Base-by-base conservation (phyloP, 2,888 invertebrate species). In the Parnassius apollo region DNA sequence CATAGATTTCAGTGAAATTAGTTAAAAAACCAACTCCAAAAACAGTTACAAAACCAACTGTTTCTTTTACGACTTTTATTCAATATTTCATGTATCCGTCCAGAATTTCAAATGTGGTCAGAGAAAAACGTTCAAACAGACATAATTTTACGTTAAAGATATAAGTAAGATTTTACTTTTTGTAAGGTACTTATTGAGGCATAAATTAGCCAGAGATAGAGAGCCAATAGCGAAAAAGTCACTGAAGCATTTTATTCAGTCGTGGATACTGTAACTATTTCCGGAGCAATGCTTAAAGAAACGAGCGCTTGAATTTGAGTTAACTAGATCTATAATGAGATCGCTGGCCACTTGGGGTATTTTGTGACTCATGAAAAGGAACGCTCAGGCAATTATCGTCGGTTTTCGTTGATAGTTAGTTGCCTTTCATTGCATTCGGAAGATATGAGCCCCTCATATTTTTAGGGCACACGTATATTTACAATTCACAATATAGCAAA, bases 311-410 rank as follows among this genome's bases (percentile, higher is more conserved):
- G 63, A 63, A 63, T 63, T 63, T 63, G 63, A 59, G 59, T 63
- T 63, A 63, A 63, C 63, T 63, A 63, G 63, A 63, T 63, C 63
- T 63, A 63, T 63, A 63, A 63, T 63, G 63, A 63, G 63, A 63
- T 63, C 63, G 63, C 63, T 59, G 45, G 59, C 63, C 63, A 56
- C 63, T 63, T 51, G 63, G 59, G 59, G 63, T 59, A 63, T 63
- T 63, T 63, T 63, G 63, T 63, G 63, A 63, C 63, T 63, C 59
- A 56, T 63, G 63, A 63, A 63, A 63, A 63, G 56, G 56, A 63
- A 63, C 59, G 63, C 63, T 59, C 59, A 50, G 59, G 45, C 63
- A 63, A 63, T 63, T 63, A 63, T 63, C 63, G 63, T 63, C 18
- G 56, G 45, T 50, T 59, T 59, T 59, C 58, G 53, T 50, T 55